Evolutionary conservation across 2,888 invertebrate genomes (phyloP), one percentile per base, ranked within the genome.

Genomic region (Drosophila subsilvestris): DNA sequence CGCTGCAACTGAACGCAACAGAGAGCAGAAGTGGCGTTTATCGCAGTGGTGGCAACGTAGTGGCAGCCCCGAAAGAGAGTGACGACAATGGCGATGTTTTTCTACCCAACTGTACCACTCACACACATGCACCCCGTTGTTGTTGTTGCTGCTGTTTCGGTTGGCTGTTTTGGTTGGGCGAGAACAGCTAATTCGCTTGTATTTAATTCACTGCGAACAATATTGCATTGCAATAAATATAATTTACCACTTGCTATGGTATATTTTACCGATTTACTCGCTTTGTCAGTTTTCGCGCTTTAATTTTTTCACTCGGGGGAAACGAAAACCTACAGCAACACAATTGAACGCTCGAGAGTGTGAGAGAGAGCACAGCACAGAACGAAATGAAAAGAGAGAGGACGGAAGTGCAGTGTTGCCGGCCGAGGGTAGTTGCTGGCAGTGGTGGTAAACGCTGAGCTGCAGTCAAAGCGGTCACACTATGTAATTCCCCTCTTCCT

Each of bases 51-150:
- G 68, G 68, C 66, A 68, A 49, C 27, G 54, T 54, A 69, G 69
- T 66, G 66, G 66, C 66, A 66, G 68, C 66, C 17, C 69, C 27
- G 48, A 47, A 45, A 54, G 48, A 55, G 29, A 55, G 69, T 78
- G 74, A 78, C 54, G 71, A 69, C 74, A 71, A 76, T 79, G 82
- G 72, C 70, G 65, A 71, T 73, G 71, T 86, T 88, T 79, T 84
- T 88, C 76, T 86, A 84, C 84, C 84, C 84, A 84, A 84, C 84
- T 84, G 84, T 84, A 84, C 84, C 68, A 58, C 68, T 67, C 71
- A 56, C 75, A 74, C 72, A 74, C 58, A 62, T 32, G 55, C 60
- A 56, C 74, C 50, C 54, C 54, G 48, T 25, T 49, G 54, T 18
- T 62, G 44, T 20, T 29, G 25, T 44, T 49, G 12, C 29, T 49